phyloP scores from a whole-genome alignment of 2,888 invertebrate species.

The Oligia strigilis region DNA sequence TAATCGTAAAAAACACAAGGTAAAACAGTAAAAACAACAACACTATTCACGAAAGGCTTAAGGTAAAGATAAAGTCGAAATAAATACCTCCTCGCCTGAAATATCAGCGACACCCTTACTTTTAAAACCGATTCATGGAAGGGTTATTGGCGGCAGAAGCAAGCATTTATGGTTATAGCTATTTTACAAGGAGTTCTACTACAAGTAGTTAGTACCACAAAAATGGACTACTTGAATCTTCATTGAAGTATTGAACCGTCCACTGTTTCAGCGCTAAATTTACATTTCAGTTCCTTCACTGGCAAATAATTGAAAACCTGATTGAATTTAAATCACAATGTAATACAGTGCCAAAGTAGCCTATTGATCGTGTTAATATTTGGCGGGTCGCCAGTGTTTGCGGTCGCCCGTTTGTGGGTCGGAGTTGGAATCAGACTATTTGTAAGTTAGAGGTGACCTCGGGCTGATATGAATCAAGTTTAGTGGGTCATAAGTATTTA shows the following conservation, averaged over 20 bases:
- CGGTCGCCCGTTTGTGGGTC: conserved; percentile 21
- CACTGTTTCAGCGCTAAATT: neutral
- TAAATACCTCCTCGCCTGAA: neutral
- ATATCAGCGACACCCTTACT: neutral
- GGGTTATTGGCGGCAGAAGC: neutral
- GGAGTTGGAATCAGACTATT: conserved; percentile 33
- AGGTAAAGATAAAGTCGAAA: neutral
- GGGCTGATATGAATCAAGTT: conserved; percentile 50
- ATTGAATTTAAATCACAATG: conserved; percentile 33
- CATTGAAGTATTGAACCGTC: too few relatives aligned
- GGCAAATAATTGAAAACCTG: neutral
- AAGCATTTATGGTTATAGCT: too few relatives aligned
- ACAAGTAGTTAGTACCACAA: neutral
- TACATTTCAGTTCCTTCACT: neutral
- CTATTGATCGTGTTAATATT: conserved; percentile 52
- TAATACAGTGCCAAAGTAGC: conserved; percentile 23
- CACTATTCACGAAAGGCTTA: neutral
- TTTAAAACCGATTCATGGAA: neutral
- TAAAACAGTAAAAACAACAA: neutral
- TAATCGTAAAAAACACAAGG: neutral
- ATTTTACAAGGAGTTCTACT: neutral
- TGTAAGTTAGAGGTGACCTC: conserved; percentile 44
- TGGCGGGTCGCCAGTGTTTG: conserved; percentile 51
- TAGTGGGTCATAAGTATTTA: conserved; percentile 58
- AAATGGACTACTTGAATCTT: neutral